Evolutionary conservation across 1,140 invertebrate species (phyloP), one percentile per base, ranked within the genome.

Genomic region (Pentalonia nigronervosa): DNA sequence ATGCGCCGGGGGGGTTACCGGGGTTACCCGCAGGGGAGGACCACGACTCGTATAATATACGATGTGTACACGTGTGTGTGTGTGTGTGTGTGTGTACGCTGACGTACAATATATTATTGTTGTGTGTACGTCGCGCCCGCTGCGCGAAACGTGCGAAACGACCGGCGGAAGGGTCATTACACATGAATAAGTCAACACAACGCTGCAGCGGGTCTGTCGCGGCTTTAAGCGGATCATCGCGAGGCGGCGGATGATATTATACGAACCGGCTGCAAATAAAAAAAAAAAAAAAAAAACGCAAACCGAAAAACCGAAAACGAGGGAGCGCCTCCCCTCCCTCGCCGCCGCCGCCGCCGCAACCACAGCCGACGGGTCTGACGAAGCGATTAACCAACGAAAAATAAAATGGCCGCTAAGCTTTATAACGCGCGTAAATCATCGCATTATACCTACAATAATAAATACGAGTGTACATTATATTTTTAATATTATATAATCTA

Each of bases 111-210:
- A 20, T 90, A 67, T n/a, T 67, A 67, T 76, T 20, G n/a, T 76
- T n/a, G 14, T 67, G 30, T 34, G 60, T n/a, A 34, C 60, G 60
- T 76, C 60, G 60, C 30, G 60, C 89, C 89, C 56, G 88, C 34
- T 89, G 88, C 36, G 88, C 36, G 41, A 90, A 90, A 90, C 45
- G 56, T 67, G 89, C 89, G 89, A 90, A 90, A 90, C 89, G 47
- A 47, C 47, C 86, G 47, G 41, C 81, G 91, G 34, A 45, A 83
- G 91, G 91, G 36, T 93, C 89, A 90, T 90, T 84, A 93, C 91
- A 50, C 91, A 86, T 93, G 91, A 93, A 93, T 93, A 93, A 93
- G 91, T 93, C 91, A 93, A 93, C 91, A 93, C 91, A 93, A 76
- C 60, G 60, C 41, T 91, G 90, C 56, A 45, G 48, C 88, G 60